phyloP scores from a whole-genome alignment of 2,888 invertebrate species.

The Pogonocherus hispidulus region DNA sequence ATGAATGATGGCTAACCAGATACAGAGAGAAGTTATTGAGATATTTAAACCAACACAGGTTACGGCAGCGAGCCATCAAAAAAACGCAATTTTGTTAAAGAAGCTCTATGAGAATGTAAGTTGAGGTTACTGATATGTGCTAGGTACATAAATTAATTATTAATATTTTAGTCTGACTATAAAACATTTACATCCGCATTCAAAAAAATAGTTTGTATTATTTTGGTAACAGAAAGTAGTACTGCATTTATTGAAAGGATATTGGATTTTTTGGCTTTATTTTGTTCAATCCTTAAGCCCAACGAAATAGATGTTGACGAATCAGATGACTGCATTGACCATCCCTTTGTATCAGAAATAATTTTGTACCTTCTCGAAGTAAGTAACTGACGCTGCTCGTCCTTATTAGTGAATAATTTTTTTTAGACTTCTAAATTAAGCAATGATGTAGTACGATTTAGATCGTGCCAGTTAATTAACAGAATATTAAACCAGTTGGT shows the following conservation, averaged over 20 bases:
- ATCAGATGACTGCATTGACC: constrained; percentile 59
- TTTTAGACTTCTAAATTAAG: constrained; percentile 69
- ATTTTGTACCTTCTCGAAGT: constrained; percentile 77
- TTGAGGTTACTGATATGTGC: constrained; percentile 26
- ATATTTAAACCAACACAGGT: constrained; percentile 71
- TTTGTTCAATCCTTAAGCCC: constrained; percentile 42
- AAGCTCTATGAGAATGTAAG: constrained; percentile 76
- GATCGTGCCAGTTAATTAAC: constrained; percentile 84
- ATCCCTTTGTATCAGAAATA: constrained; percentile 72
- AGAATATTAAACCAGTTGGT: constrained; percentile 82
- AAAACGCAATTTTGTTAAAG: constrained; percentile 74
- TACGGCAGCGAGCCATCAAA: constrained; percentile 77
- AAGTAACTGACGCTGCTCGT: constrained; percentile 54
- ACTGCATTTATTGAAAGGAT: constrained; percentile 29
- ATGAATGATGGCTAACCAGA: not conserved
- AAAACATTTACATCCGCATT: constrained; percentile 25
- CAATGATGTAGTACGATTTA: constrained; percentile 75
- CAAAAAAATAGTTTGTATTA: constrained; percentile 27
- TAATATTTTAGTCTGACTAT: constrained; percentile 34
- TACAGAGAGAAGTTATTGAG: constrained; percentile 71
- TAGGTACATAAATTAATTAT: constrained; percentile 19
- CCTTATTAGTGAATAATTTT: not conserved
- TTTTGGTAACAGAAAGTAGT: constrained; percentile 29
- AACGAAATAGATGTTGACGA: constrained; percentile 62
- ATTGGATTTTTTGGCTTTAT: constrained; percentile 40